Base-by-base conservation (phyloP, 1,140 invertebrate genomes). In the Drosophila baimaii region DNA sequence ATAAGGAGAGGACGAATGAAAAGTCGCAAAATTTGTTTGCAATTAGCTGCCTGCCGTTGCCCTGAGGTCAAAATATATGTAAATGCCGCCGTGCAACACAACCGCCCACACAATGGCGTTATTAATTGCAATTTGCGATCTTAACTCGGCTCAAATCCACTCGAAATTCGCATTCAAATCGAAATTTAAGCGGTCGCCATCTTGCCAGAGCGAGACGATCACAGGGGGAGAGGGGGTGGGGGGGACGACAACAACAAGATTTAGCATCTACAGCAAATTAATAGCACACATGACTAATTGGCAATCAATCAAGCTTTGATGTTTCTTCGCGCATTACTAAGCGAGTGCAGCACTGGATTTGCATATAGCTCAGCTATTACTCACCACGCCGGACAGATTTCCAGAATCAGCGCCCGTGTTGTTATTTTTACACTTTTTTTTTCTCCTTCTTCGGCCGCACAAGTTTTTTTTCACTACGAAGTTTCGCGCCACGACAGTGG, bases 291-390 rank as follows among this genome's bases (percentile, higher is more conserved):
- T 85, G 82, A 85, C 82, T 86, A 85, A 85, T 81, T 85, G 69
- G 78, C 74, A 79, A 86, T 85, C 79, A 85, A 85, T 86, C 82
- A 86, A 85, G 57, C 65, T 63, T 77, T 49, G 37, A 66, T 63
- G 61, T 65, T 69, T 80, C 77, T 78, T 81, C 33, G 56, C 49
- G 51, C 54, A 71, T 71, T 84, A 81, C 69, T 78, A 81, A 86
- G 51, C 74, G 23, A 52, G 13, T 73, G 71, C 70, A 72, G 47
- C 31, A 35, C 37, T 46, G 31, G 25, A 75, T 76, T 66, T 75
- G 41, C 77, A 70, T 58, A 75, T 47, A 39, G 27, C 23, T 37
- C 21, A n/a, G 10, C 3, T n/a, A 55, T 70, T 70, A 69, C 63
- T 70, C 66, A 70, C 49, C 27, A 29, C 29, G 12, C 12, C 5